A percentile compares a stretch with the other conserved stretches of the same genome.
Conservation (phyloP, 2,113 vertebrate genomes). For the Oxyura jamaicensis region DNA sequence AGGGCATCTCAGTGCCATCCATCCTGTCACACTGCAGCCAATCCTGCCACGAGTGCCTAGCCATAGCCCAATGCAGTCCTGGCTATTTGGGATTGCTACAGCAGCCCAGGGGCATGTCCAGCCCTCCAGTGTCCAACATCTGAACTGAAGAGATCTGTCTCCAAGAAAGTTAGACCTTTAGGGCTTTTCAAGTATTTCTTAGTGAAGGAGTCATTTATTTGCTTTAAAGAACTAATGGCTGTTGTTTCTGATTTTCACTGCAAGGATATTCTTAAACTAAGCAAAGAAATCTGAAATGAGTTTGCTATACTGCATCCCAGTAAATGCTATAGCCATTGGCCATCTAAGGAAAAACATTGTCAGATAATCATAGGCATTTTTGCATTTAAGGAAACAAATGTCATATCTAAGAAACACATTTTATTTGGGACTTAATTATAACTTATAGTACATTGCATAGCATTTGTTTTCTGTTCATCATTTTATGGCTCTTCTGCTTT, state of each 20-base stretch:
- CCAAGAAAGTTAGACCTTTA: neutral
- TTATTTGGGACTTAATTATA: constrained; percentile 63
- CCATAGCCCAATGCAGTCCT: neutral
- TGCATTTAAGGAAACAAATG: constrained; percentile 66
- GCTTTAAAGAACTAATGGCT: constrained; percentile 52
- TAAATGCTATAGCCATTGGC: constrained; percentile 47
- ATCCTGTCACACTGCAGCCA: neutral
- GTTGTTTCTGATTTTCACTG: constrained; percentile 24
- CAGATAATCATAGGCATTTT: constrained; percentile 52
- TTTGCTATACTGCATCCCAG: constrained; percentile 27
- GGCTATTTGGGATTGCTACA: neutral
- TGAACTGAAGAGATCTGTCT: neutral
- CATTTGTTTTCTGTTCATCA: constrained; percentile 64
- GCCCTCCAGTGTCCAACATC: neutral
- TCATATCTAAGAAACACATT: constrained; percentile 61
- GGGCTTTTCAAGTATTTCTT: constrained; percentile 19
- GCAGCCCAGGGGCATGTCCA: neutral
- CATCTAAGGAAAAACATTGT: constrained; percentile 43
- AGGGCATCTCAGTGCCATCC: neutral
- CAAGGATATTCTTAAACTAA: constrained; percentile 42
- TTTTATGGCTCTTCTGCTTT: constrained; percentile 57
- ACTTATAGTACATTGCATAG: constrained; percentile 64
- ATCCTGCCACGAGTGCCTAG: neutral
- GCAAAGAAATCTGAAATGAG: constrained; percentile 56
- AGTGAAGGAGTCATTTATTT: neutral